A percentile compares a stretch with the other conserved stretches of the same genome.
Evolutionary conservation across 2,888 invertebrate genomes (phyloP).

Genomic region (Eupithecia inturbata): DNA sequence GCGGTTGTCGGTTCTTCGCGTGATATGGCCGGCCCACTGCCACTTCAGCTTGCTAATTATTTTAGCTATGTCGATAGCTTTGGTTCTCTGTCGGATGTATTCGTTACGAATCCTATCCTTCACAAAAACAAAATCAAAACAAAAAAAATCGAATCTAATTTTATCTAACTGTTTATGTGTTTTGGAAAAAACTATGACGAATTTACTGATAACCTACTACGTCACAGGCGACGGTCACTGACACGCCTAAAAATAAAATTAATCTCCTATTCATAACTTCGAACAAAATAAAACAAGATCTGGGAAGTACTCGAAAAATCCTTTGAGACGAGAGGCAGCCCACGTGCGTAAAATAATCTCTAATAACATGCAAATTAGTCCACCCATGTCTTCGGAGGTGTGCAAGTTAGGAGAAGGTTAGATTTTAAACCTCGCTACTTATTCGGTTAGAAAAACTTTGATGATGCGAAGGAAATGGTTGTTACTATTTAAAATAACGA

Average conservation of each 20-base stretch:
- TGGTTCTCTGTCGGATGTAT: too few species aligned
- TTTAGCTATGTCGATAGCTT: too few species aligned
- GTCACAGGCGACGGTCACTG: background rate
- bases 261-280: slow-evolving; percentile 9
- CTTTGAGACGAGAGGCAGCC: slow-evolving; percentile 58
- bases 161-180: too few species aligned
- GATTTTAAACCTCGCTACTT: background rate
- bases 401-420: slow-evolving; percentile 44
- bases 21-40: too few species aligned
- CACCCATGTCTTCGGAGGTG: slow-evolving; percentile 54
- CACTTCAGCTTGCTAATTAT: too few species aligned
- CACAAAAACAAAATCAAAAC: too few species aligned
- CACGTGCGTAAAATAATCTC: slow-evolving; percentile 63
- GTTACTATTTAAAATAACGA: too few species aligned
- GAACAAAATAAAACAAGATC: slow-evolving; percentile 2
- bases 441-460: background rate
- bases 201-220: too few species aligned
- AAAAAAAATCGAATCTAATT: too few species aligned
- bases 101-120: too few species aligned
- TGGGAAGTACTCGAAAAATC: slow-evolving; percentile 49
- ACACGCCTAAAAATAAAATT: background rate
- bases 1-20: too few species aligned
- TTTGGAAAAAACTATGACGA: too few species aligned
- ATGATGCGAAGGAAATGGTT: background rate
- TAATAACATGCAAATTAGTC: slow-evolving; percentile 77